Evolutionary conservation across 2,888 invertebrate genomes (phyloP), one percentile per base, ranked within the genome.

Genomic region (Automeris io): DNA sequence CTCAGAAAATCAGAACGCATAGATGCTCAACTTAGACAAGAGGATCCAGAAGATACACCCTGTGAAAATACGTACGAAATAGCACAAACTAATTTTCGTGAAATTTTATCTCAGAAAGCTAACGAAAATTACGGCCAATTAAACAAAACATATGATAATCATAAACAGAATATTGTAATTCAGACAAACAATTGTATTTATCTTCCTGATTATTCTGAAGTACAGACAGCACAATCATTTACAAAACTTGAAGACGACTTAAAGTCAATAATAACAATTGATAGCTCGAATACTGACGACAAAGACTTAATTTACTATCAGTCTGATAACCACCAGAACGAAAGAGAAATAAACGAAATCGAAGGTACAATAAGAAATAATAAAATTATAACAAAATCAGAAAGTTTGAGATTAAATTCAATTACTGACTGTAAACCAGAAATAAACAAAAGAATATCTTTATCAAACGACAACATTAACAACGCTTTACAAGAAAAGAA

Each of bases 1-100:
- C 83, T 92, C 43, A 88, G 91, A 54, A 91, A 91, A 60, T 92
- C 90, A 41, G 92, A 92, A 64, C 89, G 90, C 49, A 92, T 92
- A 54, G 92, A 93, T 66, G 90, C 90, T 40, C 92, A 92, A 64
- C 69, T 92, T 39, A 79, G 92, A 58, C 77, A 83, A 57, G 80
- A 80, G 56, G 82, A 82, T 47, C 74, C 75, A 42, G 82, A 86
- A 59, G 81, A 86, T 33, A 70, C 74, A 51, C 70, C 72, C 41
- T 73, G 72, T 47, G 82, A 85, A 70, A 81, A 76, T 47, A 75
- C 79, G 11, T 86, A 83, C 46, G 85, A 85, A 70, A 70, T 81
- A 51, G 75, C 83, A 26, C 77, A 80, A 59, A 71, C 71, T n/a
- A 73, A 79, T 58, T 82, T 85, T 46, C 52, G 69, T 40, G 79